Evolutionary conservation across 2,113 vertebrate species (phyloP).

Genomic region (Cyanoderma ruficeps): DNA sequence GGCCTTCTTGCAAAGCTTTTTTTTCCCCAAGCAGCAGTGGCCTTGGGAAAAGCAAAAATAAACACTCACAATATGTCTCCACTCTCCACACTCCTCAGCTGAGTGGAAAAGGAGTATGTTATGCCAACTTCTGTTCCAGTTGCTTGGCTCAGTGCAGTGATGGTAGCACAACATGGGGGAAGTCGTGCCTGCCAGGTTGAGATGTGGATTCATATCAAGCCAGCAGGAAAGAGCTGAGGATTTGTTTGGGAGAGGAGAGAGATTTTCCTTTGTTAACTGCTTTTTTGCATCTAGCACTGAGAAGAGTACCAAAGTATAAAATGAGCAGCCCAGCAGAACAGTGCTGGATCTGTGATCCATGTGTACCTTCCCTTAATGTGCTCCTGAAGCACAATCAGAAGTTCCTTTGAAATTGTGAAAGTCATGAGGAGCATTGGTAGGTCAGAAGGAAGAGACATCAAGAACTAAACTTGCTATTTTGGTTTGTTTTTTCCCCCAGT

Average conservation of each 20-base stretch:
- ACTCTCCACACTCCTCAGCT: neutral
- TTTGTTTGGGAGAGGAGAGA: neutral
- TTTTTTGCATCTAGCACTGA: neutral
- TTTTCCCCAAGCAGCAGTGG: neutral
- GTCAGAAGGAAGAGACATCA: neutral
- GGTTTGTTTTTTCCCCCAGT: neutral
- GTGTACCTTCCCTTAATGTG: neutral
- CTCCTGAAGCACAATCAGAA: neutral
- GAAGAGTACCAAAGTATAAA: neutral
- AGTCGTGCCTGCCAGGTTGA: neutral
- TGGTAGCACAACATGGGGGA: neutral
- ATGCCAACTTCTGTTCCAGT: neutral
- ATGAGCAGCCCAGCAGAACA: neutral
- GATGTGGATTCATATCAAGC: neutral
- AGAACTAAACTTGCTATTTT: neutral
- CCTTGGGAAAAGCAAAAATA: neutral
- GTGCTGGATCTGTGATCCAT: neutral
- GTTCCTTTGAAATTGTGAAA: neutral
- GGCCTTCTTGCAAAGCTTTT: neutral
- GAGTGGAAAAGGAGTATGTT: neutral
- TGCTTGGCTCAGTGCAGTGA: neutral
- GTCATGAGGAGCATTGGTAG: neutral
- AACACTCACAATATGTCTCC: neutral
- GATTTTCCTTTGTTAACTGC: neutral
- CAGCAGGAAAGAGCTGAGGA: neutral